These are phyloP conservation scores for Phocoena sinus DNA, from an alignment of 2,113 vertebrate genomes.

Conservation along the genomic window DNA sequence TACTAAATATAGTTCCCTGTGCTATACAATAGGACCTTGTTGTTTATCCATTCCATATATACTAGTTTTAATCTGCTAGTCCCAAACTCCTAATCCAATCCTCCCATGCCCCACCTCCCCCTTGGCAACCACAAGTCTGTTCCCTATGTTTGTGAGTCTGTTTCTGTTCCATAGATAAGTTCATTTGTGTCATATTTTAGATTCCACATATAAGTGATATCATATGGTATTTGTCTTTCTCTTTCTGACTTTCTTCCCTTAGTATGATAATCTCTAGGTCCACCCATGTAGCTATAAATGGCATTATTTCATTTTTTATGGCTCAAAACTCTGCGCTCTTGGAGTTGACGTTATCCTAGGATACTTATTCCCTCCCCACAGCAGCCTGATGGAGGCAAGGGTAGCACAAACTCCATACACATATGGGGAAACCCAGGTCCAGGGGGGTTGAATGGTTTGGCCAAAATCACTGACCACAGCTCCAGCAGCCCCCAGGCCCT, in stretches of 20 bases:
- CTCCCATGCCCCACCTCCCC: not conserved
- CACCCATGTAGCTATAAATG: not conserved
- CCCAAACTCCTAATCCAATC: not conserved
- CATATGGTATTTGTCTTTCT: not conserved
- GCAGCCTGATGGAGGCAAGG: rapidly evolving
- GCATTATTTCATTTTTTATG: not conserved
- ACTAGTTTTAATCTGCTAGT: not conserved
- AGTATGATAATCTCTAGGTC: not conserved
- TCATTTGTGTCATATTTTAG: not conserved
- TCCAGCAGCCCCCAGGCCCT: not conserved
- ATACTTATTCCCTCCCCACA: not conserved
- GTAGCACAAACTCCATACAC: rapidly evolving
- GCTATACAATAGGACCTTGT: not conserved
- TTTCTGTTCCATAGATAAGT: not conserved
- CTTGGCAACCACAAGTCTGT: not conserved
- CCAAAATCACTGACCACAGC: not conserved
- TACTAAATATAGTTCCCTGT: not conserved
- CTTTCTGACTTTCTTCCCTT: not conserved
- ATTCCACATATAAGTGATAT: not conserved
- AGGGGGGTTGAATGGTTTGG: rapidly evolving
- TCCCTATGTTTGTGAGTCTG: not conserved
- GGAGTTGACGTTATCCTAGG: not conserved
- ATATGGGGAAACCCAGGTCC: not conserved
- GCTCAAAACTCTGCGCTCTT: not conserved
- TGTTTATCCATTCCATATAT: not conserved